Evolutionary conservation across 1,140 invertebrate genomes (phyloP).

Genomic region (Maniola jurtina): DNA sequence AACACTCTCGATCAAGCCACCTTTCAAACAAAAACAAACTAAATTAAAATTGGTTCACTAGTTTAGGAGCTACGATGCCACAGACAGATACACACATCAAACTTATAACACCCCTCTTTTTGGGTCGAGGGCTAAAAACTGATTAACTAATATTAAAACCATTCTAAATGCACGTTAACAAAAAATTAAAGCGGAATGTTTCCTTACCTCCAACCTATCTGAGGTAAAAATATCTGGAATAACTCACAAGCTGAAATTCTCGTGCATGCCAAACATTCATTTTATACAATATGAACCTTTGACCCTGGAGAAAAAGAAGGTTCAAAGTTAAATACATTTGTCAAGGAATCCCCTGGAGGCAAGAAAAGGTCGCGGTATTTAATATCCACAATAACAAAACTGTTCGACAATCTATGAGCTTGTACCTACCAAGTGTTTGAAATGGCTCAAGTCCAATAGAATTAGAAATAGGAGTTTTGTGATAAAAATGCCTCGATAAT

Average conservation of each 20-base stretch:
- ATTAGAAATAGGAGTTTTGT: neutral
- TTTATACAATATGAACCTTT: conserved; percentile 1
- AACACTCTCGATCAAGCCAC: too few relatives aligned
- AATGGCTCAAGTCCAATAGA: neutral
- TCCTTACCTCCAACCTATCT: too few relatives aligned
- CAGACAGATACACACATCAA: too few relatives aligned
- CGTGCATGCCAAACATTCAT: neutral
- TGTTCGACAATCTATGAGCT: neutral
- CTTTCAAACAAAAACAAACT: too few relatives aligned
- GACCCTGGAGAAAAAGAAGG: neutral
- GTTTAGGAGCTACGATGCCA: too few relatives aligned
- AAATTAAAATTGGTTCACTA: too few relatives aligned
- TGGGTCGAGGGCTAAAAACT: too few relatives aligned
- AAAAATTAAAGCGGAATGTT: too few relatives aligned
- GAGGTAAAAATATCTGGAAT: neutral
- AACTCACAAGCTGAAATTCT: neutral
- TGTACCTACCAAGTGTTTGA: neutral
- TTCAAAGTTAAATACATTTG: conserved; percentile 4
- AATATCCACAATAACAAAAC: conserved; percentile 3
- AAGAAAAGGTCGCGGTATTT: conserved; percentile 13
- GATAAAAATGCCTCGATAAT: neutral
- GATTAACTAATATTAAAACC: too few relatives aligned
- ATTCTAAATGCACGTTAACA: too few relatives aligned
- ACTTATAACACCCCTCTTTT: too few relatives aligned
- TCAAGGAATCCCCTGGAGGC: conserved; percentile 5